Base-by-base conservation (phyloP, 30 jellyfish, hydroid and myxozoan genomes). In the Morbakka virulenta region DNA sequence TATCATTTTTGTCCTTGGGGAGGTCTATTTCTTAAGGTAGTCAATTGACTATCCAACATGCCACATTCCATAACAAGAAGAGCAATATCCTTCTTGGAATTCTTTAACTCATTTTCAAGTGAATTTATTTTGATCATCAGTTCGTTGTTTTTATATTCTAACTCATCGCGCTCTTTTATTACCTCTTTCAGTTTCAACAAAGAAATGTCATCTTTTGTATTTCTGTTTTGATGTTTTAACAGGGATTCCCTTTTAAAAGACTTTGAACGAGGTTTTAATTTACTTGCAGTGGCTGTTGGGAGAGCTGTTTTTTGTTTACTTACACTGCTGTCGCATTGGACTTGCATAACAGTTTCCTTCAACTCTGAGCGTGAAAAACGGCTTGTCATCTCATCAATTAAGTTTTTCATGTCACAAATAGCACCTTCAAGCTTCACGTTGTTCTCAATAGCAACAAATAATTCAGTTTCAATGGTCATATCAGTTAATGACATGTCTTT, bases 371-470 rank as follows among this genome's bases (percentile, higher is more conserved):
- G n/a, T n/a, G n/a, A n/a, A n/a, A n/a, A n/a, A n/a, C n/a, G n/a
- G n/a, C n/a, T n/a, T n/a, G n/a, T n/a, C n/a, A n/a, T n/a, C n/a
- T n/a, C n/a, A n/a, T n/a, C n/a, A n/a, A n/a, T n/a, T n/a, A n/a
- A n/a, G n/a, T 70, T 77, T 32, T 75, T 84, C 36, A 85, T 83
- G 1, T 85, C 95, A 36, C 30, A 64, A 32, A 92, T 62, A 28
- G 88, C 85, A 31, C 93, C 83, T 51, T 92, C 98, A 17, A 86
- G 72, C 35, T 84, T 53, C 49, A 92, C 80, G 24, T 83, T 81
- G 35, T 86, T 74, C 71, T 92, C 98, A 20, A 86, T 92, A 4
- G 94, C 94, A 26, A 74, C 84, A 62, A 92, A 92, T 22, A 92
- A 68, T 80, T 92, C 98, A 4, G 89, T 68, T 77, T 92, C 98